Percentiles rank a stretch among this genome's conserved stretches.
Evolutionary conservation across 2,113 vertebrate species (phyloP).

Genomic region (Nothocercus julius): DNA sequence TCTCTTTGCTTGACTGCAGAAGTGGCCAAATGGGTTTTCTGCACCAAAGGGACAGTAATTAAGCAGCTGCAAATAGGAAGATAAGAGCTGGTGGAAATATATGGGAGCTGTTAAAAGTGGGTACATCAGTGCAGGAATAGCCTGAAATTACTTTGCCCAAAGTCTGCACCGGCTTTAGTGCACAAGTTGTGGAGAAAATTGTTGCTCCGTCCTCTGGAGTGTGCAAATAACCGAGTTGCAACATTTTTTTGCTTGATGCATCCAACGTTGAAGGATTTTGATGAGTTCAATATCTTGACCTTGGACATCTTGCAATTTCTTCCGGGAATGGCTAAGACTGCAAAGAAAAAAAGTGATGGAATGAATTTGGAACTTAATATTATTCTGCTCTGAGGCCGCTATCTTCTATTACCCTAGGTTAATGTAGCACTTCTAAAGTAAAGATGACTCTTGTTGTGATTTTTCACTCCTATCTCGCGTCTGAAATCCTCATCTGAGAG

Average conservation of each 20-base stretch:
- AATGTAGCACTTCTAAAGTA: neutral
- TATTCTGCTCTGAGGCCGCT: neutral
- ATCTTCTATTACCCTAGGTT: neutral
- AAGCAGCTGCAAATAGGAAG: neutral
- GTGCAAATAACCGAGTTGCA: neutral
- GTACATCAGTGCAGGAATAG: fast-evolving
- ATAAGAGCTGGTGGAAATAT: neutral
- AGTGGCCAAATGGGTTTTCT: neutral
- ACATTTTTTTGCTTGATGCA: fast-evolving
- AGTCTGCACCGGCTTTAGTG: neutral
- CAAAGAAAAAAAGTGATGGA: neutral
- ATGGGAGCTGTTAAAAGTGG: neutral
- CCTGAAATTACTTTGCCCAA: neutral
- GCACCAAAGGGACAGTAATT: neutral
- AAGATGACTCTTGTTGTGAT: neutral
- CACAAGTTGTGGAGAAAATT: neutral
- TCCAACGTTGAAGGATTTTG: neutral
- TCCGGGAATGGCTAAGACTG: neutral
- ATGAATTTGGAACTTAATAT: neutral
- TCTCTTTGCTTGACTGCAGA: neutral
- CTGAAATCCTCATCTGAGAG: neutral
- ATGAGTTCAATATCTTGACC: neutral
- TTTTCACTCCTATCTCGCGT: neutral
- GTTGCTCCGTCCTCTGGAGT: neutral
- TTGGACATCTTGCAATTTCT: neutral